A percentile compares a stretch with the other conserved stretches of the same genome.
phyloP scores from a whole-genome alignment of 1,140 invertebrate genomes.

The Cotesia typhae region DNA sequence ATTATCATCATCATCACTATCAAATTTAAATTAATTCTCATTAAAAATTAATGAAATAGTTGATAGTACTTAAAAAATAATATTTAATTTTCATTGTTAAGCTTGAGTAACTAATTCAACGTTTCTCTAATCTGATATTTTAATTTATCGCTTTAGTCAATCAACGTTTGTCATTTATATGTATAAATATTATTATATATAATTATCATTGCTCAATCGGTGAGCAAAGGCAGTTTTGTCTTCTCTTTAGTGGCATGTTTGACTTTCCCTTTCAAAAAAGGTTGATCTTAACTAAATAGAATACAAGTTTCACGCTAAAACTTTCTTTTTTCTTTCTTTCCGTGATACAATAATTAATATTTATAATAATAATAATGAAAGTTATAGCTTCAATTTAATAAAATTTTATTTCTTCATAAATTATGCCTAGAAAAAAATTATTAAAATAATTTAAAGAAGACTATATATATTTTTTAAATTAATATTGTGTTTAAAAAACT shows the following conservation, averaged over 20 bases:
- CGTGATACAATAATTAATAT: too few species aligned
- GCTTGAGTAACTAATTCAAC: too few species aligned
- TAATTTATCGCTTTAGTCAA: neutral
- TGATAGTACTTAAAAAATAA: neutral
- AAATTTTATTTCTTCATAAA: too few species aligned
- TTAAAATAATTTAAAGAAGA: too few species aligned
- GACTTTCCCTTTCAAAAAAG: slow-evolving; percentile 57
- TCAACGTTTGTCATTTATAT: slow-evolving; percentile 13
- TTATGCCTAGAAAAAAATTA: too few species aligned
- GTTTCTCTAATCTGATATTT: too few species aligned
- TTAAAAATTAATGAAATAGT: neutral
- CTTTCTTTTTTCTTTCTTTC: slow-evolving; percentile 24
- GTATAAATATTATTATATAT: slow-evolving; percentile 1
- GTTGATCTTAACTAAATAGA: slow-evolving; percentile 1
- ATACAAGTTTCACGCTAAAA: neutral
- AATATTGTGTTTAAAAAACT: too few species aligned
- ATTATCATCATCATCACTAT: slow-evolving; percentile 16
- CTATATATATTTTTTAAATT: too few species aligned
- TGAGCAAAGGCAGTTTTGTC: slow-evolving; percentile 16
- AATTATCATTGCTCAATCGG: slow-evolving; percentile 8
- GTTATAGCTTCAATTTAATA: too few species aligned
- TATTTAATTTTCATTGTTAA: too few species aligned
- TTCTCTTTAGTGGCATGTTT: slow-evolving; percentile 21
- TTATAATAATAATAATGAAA: too few species aligned
- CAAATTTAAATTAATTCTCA: neutral